Conservation (phyloP, 2,888 invertebrate genomes). For the Acanthopleura granulata region DNA sequence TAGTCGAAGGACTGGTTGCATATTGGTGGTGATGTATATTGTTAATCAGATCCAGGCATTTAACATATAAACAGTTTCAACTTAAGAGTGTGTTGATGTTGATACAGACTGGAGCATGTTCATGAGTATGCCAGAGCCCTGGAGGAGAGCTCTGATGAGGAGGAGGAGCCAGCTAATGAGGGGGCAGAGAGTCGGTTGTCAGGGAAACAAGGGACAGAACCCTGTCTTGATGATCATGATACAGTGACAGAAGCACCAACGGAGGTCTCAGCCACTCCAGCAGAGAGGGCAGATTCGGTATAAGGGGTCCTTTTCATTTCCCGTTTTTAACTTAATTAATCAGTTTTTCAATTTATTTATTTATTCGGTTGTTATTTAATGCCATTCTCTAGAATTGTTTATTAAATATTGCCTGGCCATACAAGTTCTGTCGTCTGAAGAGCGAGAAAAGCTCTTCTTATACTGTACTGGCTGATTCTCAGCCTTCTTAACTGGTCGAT, state of each 20-base stretch:
- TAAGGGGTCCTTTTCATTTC: background rate
- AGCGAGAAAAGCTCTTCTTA: too few species aligned
- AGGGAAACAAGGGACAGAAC: constrained; percentile 33
- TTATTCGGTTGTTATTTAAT: too few species aligned
- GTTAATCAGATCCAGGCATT: too few species aligned
- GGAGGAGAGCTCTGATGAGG: constrained; percentile 54
- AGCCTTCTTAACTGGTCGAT: too few species aligned
- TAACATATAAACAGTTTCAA: background rate
- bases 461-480: too few species aligned
- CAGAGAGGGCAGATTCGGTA: constrained; percentile 9
- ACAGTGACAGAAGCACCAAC: background rate
- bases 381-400: too few species aligned
- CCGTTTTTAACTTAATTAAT: background rate
- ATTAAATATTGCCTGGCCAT: too few species aligned
- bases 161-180: constrained; percentile 34
- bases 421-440: too few species aligned
- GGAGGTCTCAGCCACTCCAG: background rate
- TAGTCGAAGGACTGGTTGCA: too few species aligned
- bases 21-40: too few species aligned
- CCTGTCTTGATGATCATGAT: constrained; percentile 12
- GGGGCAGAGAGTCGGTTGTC: constrained; percentile 27
- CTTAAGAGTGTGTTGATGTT: background rate
- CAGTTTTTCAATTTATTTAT: background rate
- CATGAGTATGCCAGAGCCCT: constrained; percentile 57
- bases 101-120: constrained; percentile 57